These are phyloP conservation scores for Adelognathus sp. DNA, from an alignment of 2,888 invertebrate genomes.

Conservation along the genomic window DNA sequence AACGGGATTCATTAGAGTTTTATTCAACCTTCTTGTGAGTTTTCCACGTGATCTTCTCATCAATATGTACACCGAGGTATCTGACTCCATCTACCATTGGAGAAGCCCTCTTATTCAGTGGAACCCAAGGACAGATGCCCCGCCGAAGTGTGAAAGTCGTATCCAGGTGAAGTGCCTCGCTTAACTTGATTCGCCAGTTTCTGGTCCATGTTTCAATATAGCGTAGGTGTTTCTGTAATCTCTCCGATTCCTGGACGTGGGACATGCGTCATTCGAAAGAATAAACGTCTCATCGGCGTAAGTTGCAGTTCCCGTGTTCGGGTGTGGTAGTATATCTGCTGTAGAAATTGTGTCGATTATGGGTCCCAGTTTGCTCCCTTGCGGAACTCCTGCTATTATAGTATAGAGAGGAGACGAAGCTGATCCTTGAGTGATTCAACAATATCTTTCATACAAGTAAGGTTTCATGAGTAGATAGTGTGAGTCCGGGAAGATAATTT, in stretches of 20 bases:
- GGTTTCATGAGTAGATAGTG: constrained; percentile 42
- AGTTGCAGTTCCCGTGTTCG: background rate
- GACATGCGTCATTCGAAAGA: no score
- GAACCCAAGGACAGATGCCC: background rate
- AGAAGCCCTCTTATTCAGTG: background rate
- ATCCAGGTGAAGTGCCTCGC: no score
- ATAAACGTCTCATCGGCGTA: background rate
- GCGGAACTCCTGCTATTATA: constrained; percentile 47
- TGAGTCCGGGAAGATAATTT: constrained; percentile 41
- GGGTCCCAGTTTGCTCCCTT: constrained; percentile 63
- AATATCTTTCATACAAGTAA: background rate
- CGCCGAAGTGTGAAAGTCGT: no score
- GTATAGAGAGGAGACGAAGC: background rate
- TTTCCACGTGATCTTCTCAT: background rate
- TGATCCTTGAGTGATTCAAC: background rate
- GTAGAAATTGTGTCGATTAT: constrained; percentile 58
- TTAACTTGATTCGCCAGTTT: no score
- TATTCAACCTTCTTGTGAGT: background rate
- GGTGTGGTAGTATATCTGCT: constrained; percentile 18
- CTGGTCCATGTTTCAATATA: no score
- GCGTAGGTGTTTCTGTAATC: no score
- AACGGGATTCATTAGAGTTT: no score
- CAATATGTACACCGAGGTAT: background rate
- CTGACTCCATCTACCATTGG: background rate
- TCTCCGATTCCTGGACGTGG: no score